A percentile compares a stretch with the other conserved stretches of the same genome.
Evolutionary conservation across 2,113 vertebrate species (phyloP).

Genomic region (Corvus hawaiiensis): DNA sequence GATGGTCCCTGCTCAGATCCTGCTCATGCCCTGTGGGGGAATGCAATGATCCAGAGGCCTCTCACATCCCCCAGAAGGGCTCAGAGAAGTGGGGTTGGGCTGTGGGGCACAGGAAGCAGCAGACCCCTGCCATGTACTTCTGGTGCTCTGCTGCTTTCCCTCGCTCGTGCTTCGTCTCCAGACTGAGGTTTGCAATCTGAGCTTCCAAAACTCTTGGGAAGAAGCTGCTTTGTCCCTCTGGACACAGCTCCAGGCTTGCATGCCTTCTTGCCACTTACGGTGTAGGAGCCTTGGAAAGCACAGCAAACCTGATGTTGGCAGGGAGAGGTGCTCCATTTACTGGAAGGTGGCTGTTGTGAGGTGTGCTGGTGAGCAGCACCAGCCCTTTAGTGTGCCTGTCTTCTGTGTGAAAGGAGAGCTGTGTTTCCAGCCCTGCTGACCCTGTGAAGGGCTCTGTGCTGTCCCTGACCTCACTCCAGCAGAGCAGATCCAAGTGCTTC

Average conservation of each 20-base stretch:
- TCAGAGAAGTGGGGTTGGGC: rapidly evolving
- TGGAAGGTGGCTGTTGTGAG: neutral
- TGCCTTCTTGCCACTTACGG: neutral
- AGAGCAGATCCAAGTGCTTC: neutral
- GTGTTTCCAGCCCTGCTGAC: neutral
- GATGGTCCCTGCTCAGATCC: neutral
- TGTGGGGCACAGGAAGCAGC: neutral
- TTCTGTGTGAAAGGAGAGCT: neutral
- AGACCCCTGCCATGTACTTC: neutral
- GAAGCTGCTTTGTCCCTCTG: neutral
- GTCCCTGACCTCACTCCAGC: neutral
- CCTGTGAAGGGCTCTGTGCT: neutral
- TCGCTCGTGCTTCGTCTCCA: neutral
- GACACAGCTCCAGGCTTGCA: neutral
- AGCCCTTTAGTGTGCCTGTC: neutral
- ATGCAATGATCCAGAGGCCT: neutral
- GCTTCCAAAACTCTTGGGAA: neutral
- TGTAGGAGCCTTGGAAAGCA: neutral
- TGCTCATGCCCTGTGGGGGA: neutral
- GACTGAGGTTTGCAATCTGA: neutral
- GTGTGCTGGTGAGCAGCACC: neutral
- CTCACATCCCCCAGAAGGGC: neutral
- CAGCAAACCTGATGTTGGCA: neutral
- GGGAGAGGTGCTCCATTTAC: neutral
- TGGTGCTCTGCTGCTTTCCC: neutral